Conservation (phyloP, 2,797 vertebrate genomes). For the Antennarius maculatus region DNA sequence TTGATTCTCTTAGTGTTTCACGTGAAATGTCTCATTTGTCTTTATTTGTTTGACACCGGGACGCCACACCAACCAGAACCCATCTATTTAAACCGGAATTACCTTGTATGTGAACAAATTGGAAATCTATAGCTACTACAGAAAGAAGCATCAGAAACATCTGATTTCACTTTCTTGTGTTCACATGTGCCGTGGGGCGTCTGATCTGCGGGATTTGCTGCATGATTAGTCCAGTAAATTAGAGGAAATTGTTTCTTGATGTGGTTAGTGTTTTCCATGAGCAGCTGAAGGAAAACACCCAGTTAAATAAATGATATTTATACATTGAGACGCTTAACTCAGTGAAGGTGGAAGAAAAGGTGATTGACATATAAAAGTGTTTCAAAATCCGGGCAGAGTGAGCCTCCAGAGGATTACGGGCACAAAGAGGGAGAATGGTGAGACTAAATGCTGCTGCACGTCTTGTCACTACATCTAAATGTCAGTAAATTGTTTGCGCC, state of each 20-base stretch:
- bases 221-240: not conserved
- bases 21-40: slow-evolving; percentile 14
- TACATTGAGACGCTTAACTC: slow-evolving; percentile 11
- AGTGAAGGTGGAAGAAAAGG: slow-evolving; percentile 4
- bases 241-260: not conserved
- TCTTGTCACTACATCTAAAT: too few relatives aligned
- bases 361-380: slow-evolving; percentile 15
- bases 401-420: slow-evolving; percentile 5
- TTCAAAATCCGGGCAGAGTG: not conserved
- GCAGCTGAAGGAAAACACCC: not conserved
- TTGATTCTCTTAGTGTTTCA: slow-evolving; percentile 17
- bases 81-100: not conserved
- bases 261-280: not conserved
- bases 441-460: not conserved
- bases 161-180: not conserved
- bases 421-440: not conserved
- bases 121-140: too few relatives aligned
- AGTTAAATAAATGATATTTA: not conserved
- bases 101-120: too few relatives aligned
- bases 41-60: not conserved
- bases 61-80: not conserved
- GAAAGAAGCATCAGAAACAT: not conserved
- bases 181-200: not conserved
- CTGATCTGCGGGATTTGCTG: not conserved
- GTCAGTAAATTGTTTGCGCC: too few relatives aligned